Evolutionary conservation across 2,797 vertebrate species (phyloP), one percentile per base, ranked within the genome.

Genomic region (Lophotriccus pileatus): DNA sequence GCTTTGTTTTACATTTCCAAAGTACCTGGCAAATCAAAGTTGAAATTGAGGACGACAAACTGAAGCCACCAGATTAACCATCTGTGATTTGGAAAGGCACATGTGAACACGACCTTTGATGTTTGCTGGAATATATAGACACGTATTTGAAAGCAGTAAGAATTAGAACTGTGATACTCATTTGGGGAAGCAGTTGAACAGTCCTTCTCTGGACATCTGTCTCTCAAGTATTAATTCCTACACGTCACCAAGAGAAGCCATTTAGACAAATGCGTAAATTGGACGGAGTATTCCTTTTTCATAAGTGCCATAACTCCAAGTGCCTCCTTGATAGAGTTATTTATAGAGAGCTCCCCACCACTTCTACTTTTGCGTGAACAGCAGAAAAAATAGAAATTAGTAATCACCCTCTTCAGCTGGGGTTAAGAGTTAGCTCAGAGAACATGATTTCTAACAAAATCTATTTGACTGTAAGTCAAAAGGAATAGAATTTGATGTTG

Each of bases 161-260:
- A 88, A 83, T 89, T 80, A 83, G 74, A 82, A 39, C 44, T 68
- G 0, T 59, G 37, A 11, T 34, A 15, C 66, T 82, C n/a, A 32
- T 78, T 76, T 88, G 30, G 62, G 25, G 43, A 86, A 93, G 77
- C 55, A 84, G 43, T 63, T 81, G 52, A 94, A 32, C 69, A 63
- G 79, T 74, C 37, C 47, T 96, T 78, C 77, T 96, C 56, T 90
- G 86, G 94, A 91, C 90, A 95, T 88, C 88, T 96, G 94, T 89
- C 44, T 95, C 90, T 95, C 91, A 90, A 94, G 63, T 70, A 95
- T 83, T 60, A 79, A 89, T 88, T 95, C 60, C 44, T 84, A 63
- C 67, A 47, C 17, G 53, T 94, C 88, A 87, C 88, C 84, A 77
- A 94, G 81, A 84, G 67, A 87, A 82, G 60, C 43, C 59, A 39